Base-by-base conservation (phyloP, 1,140 invertebrate genomes). In the Rhopalosiphum padi region DNA sequence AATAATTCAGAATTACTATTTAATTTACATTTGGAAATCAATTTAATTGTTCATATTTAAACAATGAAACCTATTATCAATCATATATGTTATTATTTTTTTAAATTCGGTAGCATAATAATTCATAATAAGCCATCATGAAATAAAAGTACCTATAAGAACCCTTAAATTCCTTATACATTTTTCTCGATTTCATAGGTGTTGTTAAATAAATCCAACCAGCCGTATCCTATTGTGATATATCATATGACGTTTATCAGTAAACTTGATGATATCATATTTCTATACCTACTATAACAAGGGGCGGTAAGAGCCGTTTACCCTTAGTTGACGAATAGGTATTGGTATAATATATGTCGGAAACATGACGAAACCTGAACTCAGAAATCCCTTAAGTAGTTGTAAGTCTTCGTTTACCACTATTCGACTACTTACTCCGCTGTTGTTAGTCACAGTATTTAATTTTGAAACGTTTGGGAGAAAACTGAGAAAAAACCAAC, bases 351-450 rank as follows among this genome's bases (percentile, higher is more conserved):
- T 21, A 53, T 35, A 35, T 89, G 51, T 89, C 35, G 23, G 35
- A 89, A 35, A 55, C 91, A 83, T 37, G 60, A 35, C 43, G 91
- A 92, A 92, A 92, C 91, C 91, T 83, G 77, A 92, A 92, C 91
- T 46, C 46, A 82, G 91, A 92, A 92, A 92, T 92, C 91, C 91
- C 46, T 92, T 92, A 92, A 92, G 91, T 92, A 92, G 60, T 53
- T 92, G 60, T 92, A 92, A 92, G 91, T 83, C 77, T 92, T 92
- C 91, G 68, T 92, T 77, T 92, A 48, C 77, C 7, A 43, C 18
- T 43, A 77, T 46, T 92, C 91, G 83, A 53, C 60, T 82, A 51
- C 90, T 60, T 82, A 91, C 21, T 46, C 25, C 25, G 37, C 60
- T 46, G 22, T 46, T 91, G 41, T 43, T 82, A 48, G 41, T 41